Conservation (phyloP, 2,113 vertebrate genomes). For the Hystrix cristata region DNA sequence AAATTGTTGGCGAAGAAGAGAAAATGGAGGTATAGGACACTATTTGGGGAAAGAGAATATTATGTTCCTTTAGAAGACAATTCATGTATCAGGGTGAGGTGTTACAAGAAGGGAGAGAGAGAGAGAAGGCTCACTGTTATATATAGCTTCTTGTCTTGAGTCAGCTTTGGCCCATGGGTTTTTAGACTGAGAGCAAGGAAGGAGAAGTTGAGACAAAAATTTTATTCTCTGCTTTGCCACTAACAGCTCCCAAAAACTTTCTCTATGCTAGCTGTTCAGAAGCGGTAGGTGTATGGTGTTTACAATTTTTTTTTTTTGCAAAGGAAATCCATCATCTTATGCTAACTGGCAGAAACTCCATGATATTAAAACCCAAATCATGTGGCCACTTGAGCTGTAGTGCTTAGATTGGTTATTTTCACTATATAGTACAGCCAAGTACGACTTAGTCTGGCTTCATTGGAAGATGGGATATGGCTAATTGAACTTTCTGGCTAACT, state of each 20-base stretch:
- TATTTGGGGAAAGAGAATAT: neutral
- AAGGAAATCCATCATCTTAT: neutral
- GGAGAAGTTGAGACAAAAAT: neutral
- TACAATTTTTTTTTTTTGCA: neutral
- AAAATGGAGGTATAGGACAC: neutral
- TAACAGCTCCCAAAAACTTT: neutral
- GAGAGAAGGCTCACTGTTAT: neutral
- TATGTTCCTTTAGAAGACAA: neutral
- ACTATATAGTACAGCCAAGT: neutral
- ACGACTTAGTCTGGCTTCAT: neutral
- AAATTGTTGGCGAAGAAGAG: neutral
- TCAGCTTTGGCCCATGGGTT: neutral
- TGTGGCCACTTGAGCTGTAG: neutral
- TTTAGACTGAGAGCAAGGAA: neutral
- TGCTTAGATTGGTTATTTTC: neutral
- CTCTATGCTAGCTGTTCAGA: constrained; percentile 2
- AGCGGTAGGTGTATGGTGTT: neutral
- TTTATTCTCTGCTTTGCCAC: neutral
- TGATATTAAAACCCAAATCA: constrained; percentile 45
- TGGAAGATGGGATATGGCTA: neutral
- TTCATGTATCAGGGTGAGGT: neutral
- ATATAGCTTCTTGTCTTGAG: neutral
- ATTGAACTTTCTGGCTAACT: constrained; percentile 50
- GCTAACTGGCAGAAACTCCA: neutral
- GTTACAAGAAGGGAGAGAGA: neutral